Conservation (phyloP, 1,140 invertebrate genomes). For the Monochamus saltuarius region DNA sequence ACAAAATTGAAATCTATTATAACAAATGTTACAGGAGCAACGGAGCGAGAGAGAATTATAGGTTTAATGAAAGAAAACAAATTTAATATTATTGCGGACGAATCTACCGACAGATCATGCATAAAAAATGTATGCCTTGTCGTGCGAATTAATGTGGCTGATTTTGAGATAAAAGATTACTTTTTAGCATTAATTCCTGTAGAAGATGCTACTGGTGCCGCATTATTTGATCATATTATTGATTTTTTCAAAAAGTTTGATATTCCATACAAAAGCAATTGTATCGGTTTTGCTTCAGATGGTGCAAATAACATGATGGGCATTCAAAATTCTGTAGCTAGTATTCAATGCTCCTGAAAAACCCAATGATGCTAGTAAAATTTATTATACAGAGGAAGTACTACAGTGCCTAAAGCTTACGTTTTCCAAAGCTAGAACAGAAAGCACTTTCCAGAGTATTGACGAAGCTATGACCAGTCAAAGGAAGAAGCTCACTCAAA, state of each 20-base stretch:
- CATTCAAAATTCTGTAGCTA: conserved; percentile 43
- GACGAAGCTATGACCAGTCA: too few relatives aligned
- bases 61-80: conserved; percentile 35
- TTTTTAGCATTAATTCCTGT: conserved; percentile 22
- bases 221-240: conserved; percentile 36
- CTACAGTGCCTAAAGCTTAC: too few relatives aligned
- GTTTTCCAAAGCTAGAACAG: too few relatives aligned
- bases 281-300: conserved; percentile 46
- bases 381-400: too few relatives aligned
- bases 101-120: conserved; percentile 43
- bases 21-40: conserved; percentile 10
- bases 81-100: conserved; percentile 50
- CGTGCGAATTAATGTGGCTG: background rate
- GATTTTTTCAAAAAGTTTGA: conserved; percentile 32
- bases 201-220: conserved; percentile 32
- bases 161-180: background rate
- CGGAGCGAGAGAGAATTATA: conserved; percentile 25
- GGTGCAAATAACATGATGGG: conserved; percentile 51
- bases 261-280: too few relatives aligned
- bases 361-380: too few relatives aligned
- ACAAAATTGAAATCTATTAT: conserved; percentile 12
- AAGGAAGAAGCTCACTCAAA: too few relatives aligned
- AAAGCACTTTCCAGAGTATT: too few relatives aligned
- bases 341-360: too few relatives aligned
- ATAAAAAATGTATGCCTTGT: conserved; percentile 46